Conservation (phyloP, 2,797 vertebrate genomes). For the Ateles fusciceps region DNA sequence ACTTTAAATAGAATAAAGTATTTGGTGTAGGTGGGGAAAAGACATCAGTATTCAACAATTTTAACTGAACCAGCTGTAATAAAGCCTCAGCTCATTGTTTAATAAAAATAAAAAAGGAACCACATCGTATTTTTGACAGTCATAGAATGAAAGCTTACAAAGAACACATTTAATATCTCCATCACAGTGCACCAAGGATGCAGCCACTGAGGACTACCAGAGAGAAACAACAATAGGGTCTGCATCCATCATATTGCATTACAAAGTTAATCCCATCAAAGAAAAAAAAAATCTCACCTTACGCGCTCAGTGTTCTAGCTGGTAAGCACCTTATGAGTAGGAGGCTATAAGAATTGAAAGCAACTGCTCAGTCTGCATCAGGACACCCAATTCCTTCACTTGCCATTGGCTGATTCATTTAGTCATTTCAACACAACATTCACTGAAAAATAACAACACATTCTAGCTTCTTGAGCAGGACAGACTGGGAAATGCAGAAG, state of each 20-base stretch:
- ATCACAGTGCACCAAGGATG: conserved; percentile 64
- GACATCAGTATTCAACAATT: conserved; percentile 83
- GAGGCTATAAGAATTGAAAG: neutral
- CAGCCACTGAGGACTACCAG: conserved; percentile 43
- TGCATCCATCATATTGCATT: neutral
- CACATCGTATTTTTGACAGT: conserved; percentile 58
- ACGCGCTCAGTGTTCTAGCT: neutral
- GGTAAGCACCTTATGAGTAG: conserved; percentile 34
- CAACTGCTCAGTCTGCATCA: neutral
- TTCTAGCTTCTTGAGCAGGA: conserved; percentile 50
- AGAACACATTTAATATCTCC: conserved; percentile 67
- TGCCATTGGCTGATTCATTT: conserved; percentile 14
- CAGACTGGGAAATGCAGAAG: neutral
- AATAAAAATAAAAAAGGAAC: conserved; percentile 39
- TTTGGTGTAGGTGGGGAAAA: conserved; percentile 74
- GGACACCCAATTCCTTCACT: neutral
- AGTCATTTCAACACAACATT: neutral
- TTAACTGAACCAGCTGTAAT: conserved; percentile 81
- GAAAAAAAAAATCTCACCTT: neutral
- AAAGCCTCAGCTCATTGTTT: conserved; percentile 74
- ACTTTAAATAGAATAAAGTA: conserved; percentile 77
- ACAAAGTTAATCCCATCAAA: neutral
- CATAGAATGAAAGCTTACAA: conserved; percentile 74
- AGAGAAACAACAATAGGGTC: neutral
- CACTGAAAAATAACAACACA: neutral